Base-by-base conservation (phyloP, 2,888 invertebrate genomes). In the Cerceris rybyensis region DNA sequence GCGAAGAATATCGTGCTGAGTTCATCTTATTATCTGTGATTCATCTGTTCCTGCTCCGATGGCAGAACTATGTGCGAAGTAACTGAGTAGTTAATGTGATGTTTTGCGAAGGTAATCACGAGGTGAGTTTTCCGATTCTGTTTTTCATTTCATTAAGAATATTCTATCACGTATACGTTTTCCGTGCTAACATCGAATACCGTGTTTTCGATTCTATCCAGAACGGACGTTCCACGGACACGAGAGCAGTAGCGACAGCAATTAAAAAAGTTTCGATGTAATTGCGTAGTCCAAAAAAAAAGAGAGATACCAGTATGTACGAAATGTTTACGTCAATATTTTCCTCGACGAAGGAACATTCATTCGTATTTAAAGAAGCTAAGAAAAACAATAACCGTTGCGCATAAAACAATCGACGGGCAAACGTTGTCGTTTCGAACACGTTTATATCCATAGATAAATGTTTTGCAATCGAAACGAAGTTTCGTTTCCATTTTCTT, bases 61-160 rank as follows among this genome's bases (percentile, higher is more conserved):
- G 89, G 87, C 86, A 88, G 87, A 87, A 88, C 88, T 88, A 86
- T 86, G 86, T 88, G 89, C 88, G 85, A 89, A 89, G 90, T 88
- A 84, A 88, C 70, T 60, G 79, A 79, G 85, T 91, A 89, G 88
- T 90, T 85, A 88, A 91, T 92, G 92, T 91, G 90, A 92, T 92
- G 92, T 90, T 92, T 92, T 91, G 89, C 88, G 84, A 88, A 84
- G 87, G 91, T 85, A 89, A 90, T 89, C 88, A 87, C 91, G 89
- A 92, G 92, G 92, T 92, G 85, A 88, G 90, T 87, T 77, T 17
- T 61, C 46, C 64, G 68, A 43, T 49, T 42, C 7, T 16, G 16
- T 46, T 39, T 28, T 28, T 46, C 14, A 43, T 39, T 13, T 78
- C 66, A 80, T 71, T 16, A 39, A 7, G 50, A 52, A 42, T 46